Percentiles rank a stretch among this genome's conserved stretches.
phyloP scores from a whole-genome alignment of 2,888 invertebrate genomes.

The Pandemis heparana region DNA sequence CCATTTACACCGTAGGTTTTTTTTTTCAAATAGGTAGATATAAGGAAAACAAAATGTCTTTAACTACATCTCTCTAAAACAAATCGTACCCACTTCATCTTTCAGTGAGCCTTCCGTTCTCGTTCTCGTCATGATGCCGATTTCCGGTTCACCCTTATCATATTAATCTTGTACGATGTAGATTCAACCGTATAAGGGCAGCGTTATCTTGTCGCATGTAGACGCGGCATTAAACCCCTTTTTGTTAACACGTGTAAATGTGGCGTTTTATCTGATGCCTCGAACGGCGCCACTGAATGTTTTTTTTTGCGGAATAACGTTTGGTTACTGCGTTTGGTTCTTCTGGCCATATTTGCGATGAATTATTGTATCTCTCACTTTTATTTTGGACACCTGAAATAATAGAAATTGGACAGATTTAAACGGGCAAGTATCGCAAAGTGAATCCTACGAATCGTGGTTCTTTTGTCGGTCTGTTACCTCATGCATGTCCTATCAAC shows the following conservation, averaged over 20 bases:
- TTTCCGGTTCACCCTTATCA: slow-evolving; percentile 41
- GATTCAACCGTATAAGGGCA: slow-evolving; percentile 6
- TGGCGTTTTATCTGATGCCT: slow-evolving; percentile 55
- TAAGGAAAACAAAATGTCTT: too few species aligned
- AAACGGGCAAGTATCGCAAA: not conserved
- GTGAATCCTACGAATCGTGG: too few species aligned
- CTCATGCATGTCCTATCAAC: too few species aligned
- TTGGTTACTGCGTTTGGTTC: not conserved
- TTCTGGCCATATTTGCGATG: too few species aligned
- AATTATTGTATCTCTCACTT: too few species aligned
- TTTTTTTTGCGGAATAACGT: not conserved
- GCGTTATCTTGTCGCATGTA: slow-evolving; percentile 19
- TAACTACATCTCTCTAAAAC: not conserved
- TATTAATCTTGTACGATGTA: slow-evolving; percentile 28
- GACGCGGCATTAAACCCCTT: slow-evolving; percentile 13
- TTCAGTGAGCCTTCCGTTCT: not conserved
- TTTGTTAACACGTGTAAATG: slow-evolving; percentile 47
- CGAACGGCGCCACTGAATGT: slow-evolving; percentile 47
- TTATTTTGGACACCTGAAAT: too few species aligned
- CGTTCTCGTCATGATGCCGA: slow-evolving; percentile 40
- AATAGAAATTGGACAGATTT: not conserved
- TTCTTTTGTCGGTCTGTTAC: not conserved
- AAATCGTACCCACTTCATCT: not conserved
- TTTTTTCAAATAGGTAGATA: too few species aligned
- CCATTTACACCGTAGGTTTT: too few species aligned